These are phyloP conservation scores for Drosophila neotestacea DNA, from an alignment of 2,888 invertebrate species.

Conservation along the genomic window DNA sequence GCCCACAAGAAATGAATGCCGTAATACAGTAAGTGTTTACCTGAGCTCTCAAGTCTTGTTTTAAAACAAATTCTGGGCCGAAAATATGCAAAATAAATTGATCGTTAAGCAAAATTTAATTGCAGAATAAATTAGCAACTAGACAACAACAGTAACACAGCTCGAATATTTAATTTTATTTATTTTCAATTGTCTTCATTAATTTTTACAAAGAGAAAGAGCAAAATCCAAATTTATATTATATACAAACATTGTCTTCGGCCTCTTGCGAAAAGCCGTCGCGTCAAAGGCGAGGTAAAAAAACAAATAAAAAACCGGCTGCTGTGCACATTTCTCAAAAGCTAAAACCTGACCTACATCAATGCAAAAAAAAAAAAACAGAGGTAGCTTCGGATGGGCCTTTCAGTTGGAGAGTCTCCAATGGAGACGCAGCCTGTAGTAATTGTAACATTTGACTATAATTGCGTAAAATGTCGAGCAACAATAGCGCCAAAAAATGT, in stretches of 20 bases:
- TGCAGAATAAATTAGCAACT: constrained; percentile 49
- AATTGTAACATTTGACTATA: constrained; percentile 63
- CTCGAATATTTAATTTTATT: constrained; percentile 29
- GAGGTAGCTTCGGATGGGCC: constrained; percentile 51
- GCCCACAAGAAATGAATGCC: constrained; percentile 39
- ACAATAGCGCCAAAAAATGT: constrained; percentile 35
- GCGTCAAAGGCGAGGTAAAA: constrained; percentile 11
- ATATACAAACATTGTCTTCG: constrained; percentile 24
- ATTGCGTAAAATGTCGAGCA: constrained; percentile 68
- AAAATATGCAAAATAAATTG: constrained; percentile 23
- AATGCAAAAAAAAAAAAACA: constrained; percentile 52
- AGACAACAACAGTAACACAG: constrained; percentile 8
- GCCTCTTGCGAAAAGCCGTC: constrained; percentile 68
- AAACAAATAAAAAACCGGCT: constrained; percentile 66
- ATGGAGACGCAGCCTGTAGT: constrained; percentile 39
- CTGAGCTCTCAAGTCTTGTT: constrained; percentile 17
- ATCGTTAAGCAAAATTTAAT: constrained; percentile 51
- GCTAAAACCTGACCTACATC: constrained; percentile 80
- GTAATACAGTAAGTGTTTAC: constrained; percentile 33
- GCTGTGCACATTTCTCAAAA: constrained; percentile 59
- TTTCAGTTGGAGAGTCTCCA: constrained; percentile 3
- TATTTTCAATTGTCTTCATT: constrained; percentile 68
- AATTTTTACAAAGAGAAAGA: constrained; percentile 51
- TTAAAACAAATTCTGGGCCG: constrained; percentile 62
- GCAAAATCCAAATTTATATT: constrained; percentile 11